These are phyloP conservation scores for Diorhabda elongata DNA, from an alignment of 1,140 invertebrate species.

Conservation along the genomic window DNA sequence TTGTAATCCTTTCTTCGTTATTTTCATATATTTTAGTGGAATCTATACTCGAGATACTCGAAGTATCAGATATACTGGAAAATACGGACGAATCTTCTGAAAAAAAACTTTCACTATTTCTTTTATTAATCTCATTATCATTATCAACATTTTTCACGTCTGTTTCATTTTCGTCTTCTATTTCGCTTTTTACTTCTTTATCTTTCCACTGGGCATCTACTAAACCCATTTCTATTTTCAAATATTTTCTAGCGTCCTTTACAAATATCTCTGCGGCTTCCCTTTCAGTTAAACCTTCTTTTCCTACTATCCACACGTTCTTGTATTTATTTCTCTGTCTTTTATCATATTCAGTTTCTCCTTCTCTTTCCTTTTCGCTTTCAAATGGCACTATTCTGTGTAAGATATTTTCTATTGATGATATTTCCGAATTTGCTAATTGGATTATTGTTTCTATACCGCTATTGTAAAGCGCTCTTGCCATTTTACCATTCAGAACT, in stretches of 20 bases:
- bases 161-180: neutral
- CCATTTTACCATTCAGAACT: constrained; percentile 78
- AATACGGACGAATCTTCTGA: constrained; percentile 3
- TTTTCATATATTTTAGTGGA: constrained; percentile 10
- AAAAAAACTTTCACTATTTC: constrained; percentile 4
- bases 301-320: constrained; percentile 79
- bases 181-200: neutral
- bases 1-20: neutral
- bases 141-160: neutral
- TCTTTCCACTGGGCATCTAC: constrained; percentile 55
- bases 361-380: constrained; percentile 69
- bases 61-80: constrained; percentile 12
- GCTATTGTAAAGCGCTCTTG: constrained; percentile 77
- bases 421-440: constrained; percentile 68
- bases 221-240: constrained; percentile 61
- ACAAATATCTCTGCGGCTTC: constrained; percentile 80
- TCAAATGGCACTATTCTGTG: constrained; percentile 78
- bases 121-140: neutral
- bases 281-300: constrained; percentile 71
- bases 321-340: constrained; percentile 63
- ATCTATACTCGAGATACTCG: constrained; percentile 11
- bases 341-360: constrained; percentile 64
- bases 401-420: constrained; percentile 72
- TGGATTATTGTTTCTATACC: constrained; percentile 76
- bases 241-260: constrained; percentile 69